Conservation (phyloP, 2,113 vertebrate genomes). For the Pelodiscus sinensis region DNA sequence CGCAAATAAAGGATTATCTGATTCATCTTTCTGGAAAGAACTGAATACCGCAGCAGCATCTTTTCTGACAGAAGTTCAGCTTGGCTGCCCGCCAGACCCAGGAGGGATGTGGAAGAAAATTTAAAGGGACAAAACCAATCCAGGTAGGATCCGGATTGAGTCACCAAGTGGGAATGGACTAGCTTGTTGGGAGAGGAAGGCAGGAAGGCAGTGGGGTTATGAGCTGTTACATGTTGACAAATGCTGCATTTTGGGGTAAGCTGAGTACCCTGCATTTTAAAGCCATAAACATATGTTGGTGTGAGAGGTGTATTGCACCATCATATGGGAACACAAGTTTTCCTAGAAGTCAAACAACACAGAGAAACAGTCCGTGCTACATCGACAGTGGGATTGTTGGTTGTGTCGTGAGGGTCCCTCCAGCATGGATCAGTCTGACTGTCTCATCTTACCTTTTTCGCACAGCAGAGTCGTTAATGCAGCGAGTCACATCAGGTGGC, state of each 20-base stretch:
- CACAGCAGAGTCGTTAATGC: neutral
- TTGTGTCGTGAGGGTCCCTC: too few relatives aligned
- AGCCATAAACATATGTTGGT: neutral
- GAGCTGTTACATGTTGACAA: neutral
- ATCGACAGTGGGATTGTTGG: neutral
- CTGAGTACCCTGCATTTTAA: neutral
- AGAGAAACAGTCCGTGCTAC: neutral
- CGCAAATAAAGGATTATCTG: conserved; percentile 6
- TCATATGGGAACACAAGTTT: neutral
- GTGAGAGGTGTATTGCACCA: neutral
- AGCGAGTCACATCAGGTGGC: neutral
- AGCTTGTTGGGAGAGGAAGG: neutral
- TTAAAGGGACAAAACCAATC: neutral
- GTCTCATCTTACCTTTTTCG: neutral
- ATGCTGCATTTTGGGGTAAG: accelerated
- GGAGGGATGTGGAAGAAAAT: neutral
- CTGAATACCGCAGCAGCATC: neutral
- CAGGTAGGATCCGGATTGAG: neutral
- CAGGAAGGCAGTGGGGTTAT: neutral
- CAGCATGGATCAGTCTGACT: accelerated
- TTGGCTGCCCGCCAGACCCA: neutral
- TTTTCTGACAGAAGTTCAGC: conserved; percentile 2
- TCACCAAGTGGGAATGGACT: neutral
- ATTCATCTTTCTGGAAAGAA: conserved; percentile 38
- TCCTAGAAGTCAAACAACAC: neutral